Percentiles rank a stretch among this genome's conserved stretches.
phyloP scores from a whole-genome alignment of 2,888 invertebrate genomes.

The Eudiplozoon nipponicum region DNA sequence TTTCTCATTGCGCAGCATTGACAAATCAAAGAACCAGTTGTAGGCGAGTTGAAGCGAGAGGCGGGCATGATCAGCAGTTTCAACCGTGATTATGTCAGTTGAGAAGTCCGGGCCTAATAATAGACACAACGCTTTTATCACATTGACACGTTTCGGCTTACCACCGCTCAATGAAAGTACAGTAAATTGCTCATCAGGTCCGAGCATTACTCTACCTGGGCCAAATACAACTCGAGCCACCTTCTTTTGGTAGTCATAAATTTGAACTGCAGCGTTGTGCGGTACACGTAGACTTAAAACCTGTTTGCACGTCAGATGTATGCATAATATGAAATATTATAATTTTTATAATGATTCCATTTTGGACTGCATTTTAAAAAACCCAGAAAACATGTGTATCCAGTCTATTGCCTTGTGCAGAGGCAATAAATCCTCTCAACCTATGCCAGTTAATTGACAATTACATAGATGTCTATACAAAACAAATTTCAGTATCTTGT shows the following conservation, averaged over 20 bases:
- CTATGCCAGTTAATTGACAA: too few species aligned
- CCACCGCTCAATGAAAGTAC: constrained; percentile 30
- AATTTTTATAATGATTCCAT: not conserved
- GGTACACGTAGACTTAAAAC: constrained; percentile 28
- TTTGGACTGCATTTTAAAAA: too few species aligned
- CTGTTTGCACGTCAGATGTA: too few species aligned
- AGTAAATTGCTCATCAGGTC: constrained; percentile 31
- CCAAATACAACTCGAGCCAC: constrained; percentile 30
- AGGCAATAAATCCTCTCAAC: too few species aligned
- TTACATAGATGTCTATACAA: too few species aligned
- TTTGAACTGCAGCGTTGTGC: constrained; percentile 31
- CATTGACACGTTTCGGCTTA: constrained; percentile 30
- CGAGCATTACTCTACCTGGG: constrained; percentile 31
- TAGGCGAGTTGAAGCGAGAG: constrained; percentile 30
- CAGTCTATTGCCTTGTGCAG: too few species aligned
- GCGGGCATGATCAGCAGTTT: constrained; percentile 31
- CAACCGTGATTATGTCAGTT: constrained; percentile 30
- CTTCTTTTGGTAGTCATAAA: constrained; percentile 31
- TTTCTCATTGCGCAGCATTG: constrained; percentile 21
- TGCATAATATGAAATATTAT: constrained; percentile 18
- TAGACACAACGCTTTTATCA: constrained; percentile 29
- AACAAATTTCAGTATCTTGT: too few species aligned
- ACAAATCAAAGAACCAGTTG: constrained; percentile 27
- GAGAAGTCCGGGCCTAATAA: constrained; percentile 31
- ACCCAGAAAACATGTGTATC: too few species aligned